Conservation (phyloP, 2,113 vertebrate species). For the Galemys pyrenaicus region DNA sequence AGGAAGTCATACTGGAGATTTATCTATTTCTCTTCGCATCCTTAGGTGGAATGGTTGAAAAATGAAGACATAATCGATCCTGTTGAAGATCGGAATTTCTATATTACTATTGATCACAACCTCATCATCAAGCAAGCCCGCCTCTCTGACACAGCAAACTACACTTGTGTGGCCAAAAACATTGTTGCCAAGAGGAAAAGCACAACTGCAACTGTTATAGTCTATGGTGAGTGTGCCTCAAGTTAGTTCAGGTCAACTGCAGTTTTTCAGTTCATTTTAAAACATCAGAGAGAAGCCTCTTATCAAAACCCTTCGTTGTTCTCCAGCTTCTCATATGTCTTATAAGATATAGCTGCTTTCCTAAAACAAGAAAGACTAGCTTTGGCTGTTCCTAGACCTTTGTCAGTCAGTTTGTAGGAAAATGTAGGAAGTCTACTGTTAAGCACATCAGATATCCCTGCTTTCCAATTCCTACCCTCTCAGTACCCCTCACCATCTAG, state of each 20-base stretch:
- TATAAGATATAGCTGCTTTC: neutral
- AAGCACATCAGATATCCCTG: neutral
- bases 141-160: conserved; percentile 96
- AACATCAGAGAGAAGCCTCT: neutral
- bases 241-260: neutral
- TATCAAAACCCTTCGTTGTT: accelerated
- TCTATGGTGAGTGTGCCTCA: conserved; percentile 89
- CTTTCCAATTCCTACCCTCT: neutral
- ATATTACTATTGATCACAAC: conserved; percentile 98
- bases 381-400: neutral
- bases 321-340: neutral
- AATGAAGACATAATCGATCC: conserved; percentile 96
- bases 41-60: conserved; percentile 96
- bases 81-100: conserved; percentile 95
- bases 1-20: neutral
- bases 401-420: neutral
- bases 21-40: conserved; percentile 47
- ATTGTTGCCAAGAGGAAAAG: conserved; percentile 95
- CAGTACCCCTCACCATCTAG: accelerated
- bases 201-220: conserved; percentile 94
- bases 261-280: neutral
- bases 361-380: neutral
- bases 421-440: neutral
- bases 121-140: conserved; percentile 98
- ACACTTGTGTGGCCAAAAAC: conserved; percentile 97